Evolutionary conservation across 2,888 invertebrate species (phyloP), one percentile per base, ranked within the genome.

Genomic region (Oscheius sp.): DNA sequence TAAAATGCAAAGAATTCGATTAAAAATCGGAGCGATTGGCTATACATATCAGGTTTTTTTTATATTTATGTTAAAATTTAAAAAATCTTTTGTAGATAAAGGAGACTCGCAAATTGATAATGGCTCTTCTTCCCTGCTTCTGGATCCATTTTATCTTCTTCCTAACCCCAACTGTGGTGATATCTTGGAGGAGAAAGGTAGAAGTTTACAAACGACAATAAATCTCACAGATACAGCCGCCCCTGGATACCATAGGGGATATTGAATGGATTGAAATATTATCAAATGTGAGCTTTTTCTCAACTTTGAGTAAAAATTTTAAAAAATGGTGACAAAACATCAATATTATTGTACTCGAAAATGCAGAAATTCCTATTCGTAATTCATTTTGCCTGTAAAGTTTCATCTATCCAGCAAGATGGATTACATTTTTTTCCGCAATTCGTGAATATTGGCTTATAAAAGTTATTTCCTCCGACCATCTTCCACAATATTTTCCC

Each of bases 41-140:
- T 36, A 54, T 33, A 54, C 32, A 33, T 54, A 54, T 54, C 54
- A 54, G 54, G 54, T 54, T 24, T 14, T n/a, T 45, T 36, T 36
- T 14, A 36, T 9, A 8, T 36, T 36, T 36, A n/a, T n/a, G n/a
- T n/a, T n/a, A n/a, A n/a, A n/a, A n/a, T 36, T 36, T 36, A 36
- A 36, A 14, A 36, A 9, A 14, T 41, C 4, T 17, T 41, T 41
- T 3, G 3, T 36, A 54, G 54, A 54, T 54, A 32, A 54, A 54
- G 17, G 54, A 54, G 33, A 54, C 54, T 33, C 32, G 54, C 33
- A 54, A 54, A 36, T 36, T 54, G 8, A 54, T 54, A 12, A 54
- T 5, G 5, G 32, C 54, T 54, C 33, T 54, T 9, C 33, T 54
- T 32, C 54, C 54, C n/a, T 54, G 54, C 24, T 54, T 54, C 36